A percentile compares a stretch with the other conserved stretches of the same genome.
Conservation (phyloP, 2,888 invertebrate species). For the Amblyjoppa fuscipennis region DNA sequence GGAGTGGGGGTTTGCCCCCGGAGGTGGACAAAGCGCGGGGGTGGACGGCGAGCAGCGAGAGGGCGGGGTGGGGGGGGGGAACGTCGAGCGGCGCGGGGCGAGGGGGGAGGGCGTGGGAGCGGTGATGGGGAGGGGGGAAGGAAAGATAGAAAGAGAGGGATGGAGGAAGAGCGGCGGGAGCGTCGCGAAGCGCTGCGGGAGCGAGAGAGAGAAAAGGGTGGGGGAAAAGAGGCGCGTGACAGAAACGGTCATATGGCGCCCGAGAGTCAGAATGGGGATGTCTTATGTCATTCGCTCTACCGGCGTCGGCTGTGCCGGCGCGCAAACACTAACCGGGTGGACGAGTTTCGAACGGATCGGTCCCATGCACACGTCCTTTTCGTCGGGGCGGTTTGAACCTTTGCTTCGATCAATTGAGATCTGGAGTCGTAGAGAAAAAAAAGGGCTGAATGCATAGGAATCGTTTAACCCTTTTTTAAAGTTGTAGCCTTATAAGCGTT, state of each 20-base stretch:
- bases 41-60: conserved; percentile 48
- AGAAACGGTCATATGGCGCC: conserved; percentile 82
- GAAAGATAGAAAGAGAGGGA: conserved; percentile 71
- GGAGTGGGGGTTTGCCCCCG: conserved; percentile 10
- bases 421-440: neutral
- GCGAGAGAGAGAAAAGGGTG: conserved; percentile 31
- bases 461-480: neutral
- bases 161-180: conserved; percentile 68
- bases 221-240: conserved; percentile 76
- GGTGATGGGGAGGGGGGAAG: conserved; percentile 41
- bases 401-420: neutral
- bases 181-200: conserved; percentile 20
- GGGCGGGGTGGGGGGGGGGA: conserved; percentile 21
- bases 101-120: conserved; percentile 60
- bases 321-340: conserved; percentile 56
- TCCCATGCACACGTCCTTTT: neutral
- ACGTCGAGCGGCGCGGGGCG: conserved; percentile 51
- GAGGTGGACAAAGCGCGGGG: conserved; percentile 64
- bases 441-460: neutral
- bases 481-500: neutral
- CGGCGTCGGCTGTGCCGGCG: conserved; percentile 69
- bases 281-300: conserved; percentile 81
- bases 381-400: too few species aligned
- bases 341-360: conserved; percentile 37
- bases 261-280: conserved; percentile 80